Base-by-base conservation (phyloP, 2,888 invertebrate species). In the Hydroisotoma schaefferi region DNA sequence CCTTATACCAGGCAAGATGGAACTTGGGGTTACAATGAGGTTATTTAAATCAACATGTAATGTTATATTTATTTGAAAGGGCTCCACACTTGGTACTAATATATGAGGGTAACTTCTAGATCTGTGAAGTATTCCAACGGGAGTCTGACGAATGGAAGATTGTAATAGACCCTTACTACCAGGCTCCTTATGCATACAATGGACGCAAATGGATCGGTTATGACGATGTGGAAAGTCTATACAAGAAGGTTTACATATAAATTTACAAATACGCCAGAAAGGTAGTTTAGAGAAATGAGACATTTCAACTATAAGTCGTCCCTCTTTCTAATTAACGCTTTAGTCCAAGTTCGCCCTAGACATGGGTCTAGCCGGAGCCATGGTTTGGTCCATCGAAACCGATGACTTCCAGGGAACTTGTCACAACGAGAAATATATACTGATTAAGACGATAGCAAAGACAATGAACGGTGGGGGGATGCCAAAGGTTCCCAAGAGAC, bases 141-240 rank as follows among this genome's bases (percentile, higher is more conserved):
- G 58, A 67, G 59, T 38, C 26, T 40, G 64, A 62, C 10, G 53
- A 67, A 0, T 87, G 86, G 85, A 78, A 76, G 0, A 70, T 77
- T 6, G 76, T 76, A 2, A 82, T 81, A 75, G 85, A 86, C 62
- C 67, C 75, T 0, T 73, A 76, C 20, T 83, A 84, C 20, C 77
- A 80, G 73, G 84, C 84, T 0, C 85, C 87, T 0, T 87, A 84
- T 71, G 82, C 84, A 1, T 80, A 79, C 65, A 79, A 76, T 28
- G 81, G 77, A 1, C 77, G 77, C 18, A 80, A 85, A 73, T 88
- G 88, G 88, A 78, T 87, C 12, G 83, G 86, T 0, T 88, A 81
- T 69, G 88, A 88, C 63, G 78, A 85, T 69, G 74, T 76, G n/a
- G 74, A 77, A 56, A 86, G 86, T 5, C 74, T 84, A 3, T 72